These are phyloP conservation scores for Pipistrellus pipistrellus DNA, from an alignment of 2,797 vertebrate genomes.

Conservation along the genomic window DNA sequence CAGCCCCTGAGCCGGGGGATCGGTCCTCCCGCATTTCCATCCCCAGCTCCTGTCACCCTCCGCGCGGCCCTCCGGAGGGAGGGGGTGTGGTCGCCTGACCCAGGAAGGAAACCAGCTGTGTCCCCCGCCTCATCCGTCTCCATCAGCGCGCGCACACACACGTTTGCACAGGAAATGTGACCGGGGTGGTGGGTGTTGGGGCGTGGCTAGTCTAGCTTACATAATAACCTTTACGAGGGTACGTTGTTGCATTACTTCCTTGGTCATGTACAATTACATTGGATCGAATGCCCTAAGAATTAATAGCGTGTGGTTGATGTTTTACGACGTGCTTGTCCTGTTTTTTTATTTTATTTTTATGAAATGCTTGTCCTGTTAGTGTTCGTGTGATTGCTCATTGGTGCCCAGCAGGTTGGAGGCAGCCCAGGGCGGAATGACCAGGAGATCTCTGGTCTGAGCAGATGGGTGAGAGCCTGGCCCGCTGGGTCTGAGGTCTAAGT, in stretches of 20 bases:
- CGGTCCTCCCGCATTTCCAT: not conserved
- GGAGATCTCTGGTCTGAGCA: not conserved
- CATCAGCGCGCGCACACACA: not conserved
- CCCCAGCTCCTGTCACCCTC: not conserved
- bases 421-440: not conserved
- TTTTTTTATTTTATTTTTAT: not conserved
- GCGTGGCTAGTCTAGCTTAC: not conserved
- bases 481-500: not conserved
- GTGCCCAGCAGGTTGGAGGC: not conserved
- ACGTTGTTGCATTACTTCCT: slow-evolving; percentile 39
- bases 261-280: not conserved
- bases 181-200: not conserved
- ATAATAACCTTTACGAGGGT: slow-evolving; percentile 9
- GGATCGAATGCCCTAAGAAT: slow-evolving; percentile 39
- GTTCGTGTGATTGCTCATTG: not conserved
- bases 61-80: not conserved
- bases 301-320: slow-evolving; percentile 35
- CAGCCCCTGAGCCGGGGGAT: not conserved
- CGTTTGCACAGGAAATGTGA: not conserved
- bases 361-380: too few species aligned
- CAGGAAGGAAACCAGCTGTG: not conserved
- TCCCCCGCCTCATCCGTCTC: not conserved
- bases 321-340: slow-evolving; percentile 25
- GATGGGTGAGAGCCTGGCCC: not conserved
- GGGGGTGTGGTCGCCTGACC: not conserved